Evolutionary conservation across 1,140 invertebrate genomes (phyloP), one percentile per base, ranked within the genome.

Genomic region (Rhyacophila brunnea): DNA sequence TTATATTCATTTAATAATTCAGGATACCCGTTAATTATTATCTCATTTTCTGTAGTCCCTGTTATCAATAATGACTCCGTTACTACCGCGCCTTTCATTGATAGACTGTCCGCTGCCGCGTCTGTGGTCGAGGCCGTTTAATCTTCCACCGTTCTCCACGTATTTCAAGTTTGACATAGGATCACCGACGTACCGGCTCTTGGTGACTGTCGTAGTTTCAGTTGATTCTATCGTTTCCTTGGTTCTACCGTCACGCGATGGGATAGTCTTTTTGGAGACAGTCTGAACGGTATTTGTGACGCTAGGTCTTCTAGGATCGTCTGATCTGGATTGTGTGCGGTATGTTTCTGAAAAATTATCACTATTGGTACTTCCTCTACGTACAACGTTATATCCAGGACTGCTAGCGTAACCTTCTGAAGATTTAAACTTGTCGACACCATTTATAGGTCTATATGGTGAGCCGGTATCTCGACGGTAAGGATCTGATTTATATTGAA

Each of bases 301-400:
- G 46, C 79, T 82, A 0, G 85, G 85, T 60, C 83, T 70, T 13
- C 78, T 70, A 0, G 85, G 84, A 67, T 87, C 83, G 53, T 85
- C 83, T 4, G 82, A 84, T 49, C 81, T 77, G 7, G 85, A 85
- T 1, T 82, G 83, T 60, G 85, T 85, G 54, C 84, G 77, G 60
- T 85, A 85, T 0, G 85, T 87, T 69, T 87, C 85, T 1, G 84
- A 83, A 66, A 84, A 89, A 68, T 88, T 85, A 50, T 87, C 86
- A 65, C 82, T 85, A 62, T 79, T 82, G 59, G 79, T 77, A 67
- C 83, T 86, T 36, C 84, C 83, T 58, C 83, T 71, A 18, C 83
- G 69, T 53, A 77, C 66, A 67, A 80, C 70, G 68, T 69, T 73
- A 17, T 71, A 51, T 43, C 42, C 70, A 6, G 74, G 73, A 66